These are phyloP conservation scores for Calyptomena viridis DNA, from an alignment of 2,113 vertebrate genomes.

Conservation along the genomic window DNA sequence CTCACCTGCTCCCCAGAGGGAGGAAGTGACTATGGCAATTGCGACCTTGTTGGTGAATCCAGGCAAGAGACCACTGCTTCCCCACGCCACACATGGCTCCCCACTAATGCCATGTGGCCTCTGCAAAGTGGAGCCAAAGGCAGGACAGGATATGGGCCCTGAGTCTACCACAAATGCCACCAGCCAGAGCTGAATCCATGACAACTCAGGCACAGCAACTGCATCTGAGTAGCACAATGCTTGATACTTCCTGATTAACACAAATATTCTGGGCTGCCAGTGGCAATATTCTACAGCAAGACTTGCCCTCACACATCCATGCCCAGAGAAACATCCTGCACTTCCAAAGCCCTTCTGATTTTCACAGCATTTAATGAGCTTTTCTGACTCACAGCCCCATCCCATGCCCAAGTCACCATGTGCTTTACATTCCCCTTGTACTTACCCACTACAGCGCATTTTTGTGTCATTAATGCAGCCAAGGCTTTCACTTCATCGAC, in stretches of 20 bases:
- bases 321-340: background rate
- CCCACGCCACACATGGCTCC: background rate
- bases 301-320: background rate
- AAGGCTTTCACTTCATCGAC: background rate
- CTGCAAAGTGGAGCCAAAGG: background rate
- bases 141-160: background rate
- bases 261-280: background rate
- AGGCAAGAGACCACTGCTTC: background rate
- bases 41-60: background rate
- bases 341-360: background rate
- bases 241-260: background rate
- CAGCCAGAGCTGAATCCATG: conserved; percentile 41
- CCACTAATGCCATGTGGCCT: fast-evolving
- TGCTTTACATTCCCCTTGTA: background rate
- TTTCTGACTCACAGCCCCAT: background rate
- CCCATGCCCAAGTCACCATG: background rate
- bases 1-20: background rate
- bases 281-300: background rate
- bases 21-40: background rate
- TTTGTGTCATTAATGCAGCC: conserved; percentile 41
- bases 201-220: background rate
- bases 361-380: background rate
- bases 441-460: background rate
- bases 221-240: background rate
- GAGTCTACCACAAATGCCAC: background rate